phyloP scores from a whole-genome alignment of 2,888 invertebrate genomes.

The Synergus japonicus region DNA sequence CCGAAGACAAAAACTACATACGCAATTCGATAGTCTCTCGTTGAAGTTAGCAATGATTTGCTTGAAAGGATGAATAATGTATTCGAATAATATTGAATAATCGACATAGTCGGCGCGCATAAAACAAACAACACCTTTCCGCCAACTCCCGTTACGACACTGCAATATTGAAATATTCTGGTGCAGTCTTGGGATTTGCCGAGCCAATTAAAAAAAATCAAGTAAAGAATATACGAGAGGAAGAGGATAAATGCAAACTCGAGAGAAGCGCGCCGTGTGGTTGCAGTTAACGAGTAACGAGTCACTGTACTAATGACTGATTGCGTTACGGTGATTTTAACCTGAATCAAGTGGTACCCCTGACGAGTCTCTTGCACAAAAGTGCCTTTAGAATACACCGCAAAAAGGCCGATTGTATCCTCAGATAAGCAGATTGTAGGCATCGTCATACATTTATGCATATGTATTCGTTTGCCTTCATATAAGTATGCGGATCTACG shows the following conservation, averaged over 20 bases:
- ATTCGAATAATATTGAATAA: conserved; percentile 41
- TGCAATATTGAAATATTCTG: conserved; percentile 37
- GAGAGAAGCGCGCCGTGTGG: neutral
- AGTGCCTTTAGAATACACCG: conserved; percentile 37
- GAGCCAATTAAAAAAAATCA: conserved; percentile 24
- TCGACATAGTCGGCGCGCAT: conserved; percentile 18
- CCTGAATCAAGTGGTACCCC: conserved; percentile 30
- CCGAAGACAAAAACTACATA: conserved; percentile 17
- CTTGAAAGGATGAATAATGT: conserved; percentile 36
- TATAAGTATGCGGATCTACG: conserved; percentile 36
- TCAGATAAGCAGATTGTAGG: conserved; percentile 37
- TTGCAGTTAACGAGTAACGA: conserved; percentile 29
- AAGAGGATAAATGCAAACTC: conserved; percentile 21
- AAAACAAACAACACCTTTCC: conserved; percentile 40
- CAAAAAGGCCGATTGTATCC: conserved; percentile 35
- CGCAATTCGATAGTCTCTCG: neutral
- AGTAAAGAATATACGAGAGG: conserved; percentile 3
- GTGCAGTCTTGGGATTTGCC: conserved; percentile 19
- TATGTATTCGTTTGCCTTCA: conserved; percentile 31
- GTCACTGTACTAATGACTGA: conserved; percentile 42
- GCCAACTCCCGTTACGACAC: conserved; percentile 34
- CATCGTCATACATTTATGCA: conserved; percentile 42
- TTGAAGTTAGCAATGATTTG: conserved; percentile 41
- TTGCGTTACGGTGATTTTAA: conserved; percentile 39
- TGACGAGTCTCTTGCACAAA: conserved; percentile 29